Conservation (phyloP, 2,797 vertebrate genomes). For the Garrulus glandarius region DNA sequence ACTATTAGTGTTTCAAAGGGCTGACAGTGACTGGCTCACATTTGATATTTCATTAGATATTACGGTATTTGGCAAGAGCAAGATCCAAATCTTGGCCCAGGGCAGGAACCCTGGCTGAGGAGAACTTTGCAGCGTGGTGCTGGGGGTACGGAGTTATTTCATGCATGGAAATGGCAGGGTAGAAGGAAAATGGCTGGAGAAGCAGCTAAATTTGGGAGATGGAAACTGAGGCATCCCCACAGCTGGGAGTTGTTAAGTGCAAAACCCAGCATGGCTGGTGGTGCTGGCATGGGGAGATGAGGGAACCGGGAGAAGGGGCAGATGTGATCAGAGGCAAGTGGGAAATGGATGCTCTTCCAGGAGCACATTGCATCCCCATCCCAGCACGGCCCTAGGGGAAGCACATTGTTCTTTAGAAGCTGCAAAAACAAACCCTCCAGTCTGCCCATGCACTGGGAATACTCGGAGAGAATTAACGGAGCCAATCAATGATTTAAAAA, state of each 20-base stretch:
- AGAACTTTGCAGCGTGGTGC: neutral
- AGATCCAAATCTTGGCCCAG: neutral
- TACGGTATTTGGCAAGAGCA: neutral
- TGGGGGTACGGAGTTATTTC: neutral
- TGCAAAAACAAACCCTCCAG: neutral
- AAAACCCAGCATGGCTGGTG: neutral
- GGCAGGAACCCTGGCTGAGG: neutral
- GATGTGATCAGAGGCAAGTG: neutral
- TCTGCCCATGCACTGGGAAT: neutral
- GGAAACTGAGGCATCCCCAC: neutral
- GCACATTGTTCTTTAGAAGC: accelerated
- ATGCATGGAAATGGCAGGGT: neutral
- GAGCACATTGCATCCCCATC: accelerated
- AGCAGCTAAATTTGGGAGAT: neutral
- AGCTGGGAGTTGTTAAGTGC: neutral
- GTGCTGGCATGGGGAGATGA: neutral
- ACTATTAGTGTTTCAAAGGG: neutral
- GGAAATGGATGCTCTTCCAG: neutral
- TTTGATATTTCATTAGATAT: neutral
- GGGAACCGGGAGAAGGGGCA: neutral
- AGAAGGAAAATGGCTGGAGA: neutral
- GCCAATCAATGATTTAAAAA: neutral
- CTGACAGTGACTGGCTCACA: accelerated
- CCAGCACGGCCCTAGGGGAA: neutral
- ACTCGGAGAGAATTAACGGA: neutral